Evolutionary conservation across 1,140 invertebrate genomes (phyloP), one percentile per base, ranked within the genome.

Genomic region (Condylostylus longicornis): DNA sequence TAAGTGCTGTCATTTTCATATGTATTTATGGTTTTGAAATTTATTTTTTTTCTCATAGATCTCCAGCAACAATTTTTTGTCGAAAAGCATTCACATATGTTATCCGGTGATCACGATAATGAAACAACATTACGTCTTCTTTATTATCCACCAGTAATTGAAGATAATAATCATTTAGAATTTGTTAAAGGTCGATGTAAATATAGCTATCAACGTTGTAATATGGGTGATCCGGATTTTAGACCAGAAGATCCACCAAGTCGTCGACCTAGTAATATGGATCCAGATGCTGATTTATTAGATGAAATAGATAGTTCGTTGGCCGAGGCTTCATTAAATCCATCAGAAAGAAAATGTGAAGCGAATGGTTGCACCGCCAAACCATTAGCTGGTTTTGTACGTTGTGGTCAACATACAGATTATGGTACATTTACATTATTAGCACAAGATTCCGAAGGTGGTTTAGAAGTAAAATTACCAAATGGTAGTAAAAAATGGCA

Each of bases 361-460:
- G 23, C 23, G n/a, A 17, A 25, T 22, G 22, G 8, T 21, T 33
- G 22, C 15, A 38, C 36, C 32, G 51, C 46, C 29, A 33, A 54
- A 31, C 41, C 47, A 32, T 55, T 49, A 18, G 58, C 55, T 2
- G 68, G 65, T 23, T 63, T 74, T 42, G 71, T 72, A 17, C 66
- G 77, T 29, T 81, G 75, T 46, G 75, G 75, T 1, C 70, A 75
- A 2, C 77, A 80, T 46, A 70, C 73, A 12, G 79, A 82, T 54
- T 75, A 75, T 42, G 79, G 79, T 40, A 79, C 77, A 19, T 73
- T 83, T 53, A 82, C 79, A 18, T 60, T 83, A 32, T 59, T 82
- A 19, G 71, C 75, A 29, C 79, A 82, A 62, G 75, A 77, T 44
- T 74, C 70, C 34, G 75, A 77, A 46, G 72, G 58, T 15, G 58